phyloP scores from a whole-genome alignment of 2,888 invertebrate genomes.

The Nemotelus pantherinus region DNA sequence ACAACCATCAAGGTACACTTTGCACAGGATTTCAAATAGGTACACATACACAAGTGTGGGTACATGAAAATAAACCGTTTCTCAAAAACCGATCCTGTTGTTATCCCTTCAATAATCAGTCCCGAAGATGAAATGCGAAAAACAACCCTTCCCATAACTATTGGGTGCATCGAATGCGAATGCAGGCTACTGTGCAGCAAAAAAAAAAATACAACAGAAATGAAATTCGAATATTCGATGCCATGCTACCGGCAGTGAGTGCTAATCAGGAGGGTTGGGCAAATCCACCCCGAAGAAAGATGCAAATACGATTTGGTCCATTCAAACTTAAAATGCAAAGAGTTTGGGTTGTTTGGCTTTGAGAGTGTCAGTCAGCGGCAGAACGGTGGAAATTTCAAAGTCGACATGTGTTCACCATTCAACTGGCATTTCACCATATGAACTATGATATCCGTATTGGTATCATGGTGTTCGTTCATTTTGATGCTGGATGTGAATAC shows the following conservation, averaged over 20 bases:
- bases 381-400: conserved; percentile 20
- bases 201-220: not conserved
- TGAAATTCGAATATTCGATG: not conserved
- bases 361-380: not conserved
- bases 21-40: too few relatives aligned
- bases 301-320: conserved; percentile 48
- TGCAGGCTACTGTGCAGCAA: not conserved
- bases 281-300: conserved; percentile 40
- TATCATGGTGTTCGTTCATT: conserved; percentile 1
- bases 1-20: too few relatives aligned
- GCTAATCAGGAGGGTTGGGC: conserved; percentile 35
- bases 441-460: conserved; percentile 25
- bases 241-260: conserved; percentile 4
- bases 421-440: conserved; percentile 23
- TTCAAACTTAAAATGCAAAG: conserved; percentile 23
- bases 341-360: conserved; percentile 18
- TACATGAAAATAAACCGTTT: too few relatives aligned
- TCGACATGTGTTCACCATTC: conserved; percentile 49
- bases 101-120: not conserved
- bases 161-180: not conserved
- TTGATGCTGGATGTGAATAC: conserved; percentile 3
- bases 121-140: not conserved
- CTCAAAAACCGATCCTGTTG: not conserved
- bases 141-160: conserved; percentile 11
- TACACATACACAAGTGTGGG: too few relatives aligned